Base-by-base conservation (phyloP, 2,113 vertebrate species). In the Syrrhaptes paradoxus region DNA sequence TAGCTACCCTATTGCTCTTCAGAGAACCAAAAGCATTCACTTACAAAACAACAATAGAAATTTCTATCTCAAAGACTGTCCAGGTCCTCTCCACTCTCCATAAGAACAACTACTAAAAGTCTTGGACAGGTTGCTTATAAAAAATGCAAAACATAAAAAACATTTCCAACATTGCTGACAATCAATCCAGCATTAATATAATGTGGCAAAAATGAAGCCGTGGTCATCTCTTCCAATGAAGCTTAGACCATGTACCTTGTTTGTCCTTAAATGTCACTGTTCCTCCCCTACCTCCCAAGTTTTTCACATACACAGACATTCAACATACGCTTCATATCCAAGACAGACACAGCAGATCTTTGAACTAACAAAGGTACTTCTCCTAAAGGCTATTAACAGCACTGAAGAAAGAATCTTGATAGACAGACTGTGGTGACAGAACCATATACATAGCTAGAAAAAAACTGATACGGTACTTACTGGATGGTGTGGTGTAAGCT, bases 401-500 rank as follows among this genome's bases (percentile, higher is more conserved):
- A 89, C 8, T 43, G 8, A 72, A 79, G 62, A 52, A 85, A 89
- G 15, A 79, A 85, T 31, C 52, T 79, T 2, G 5, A 77, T 3
- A 76, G 45, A 83, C 18, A 80, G 71, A 49, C 66, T 66, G 6
- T 5, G 4, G 58, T 54, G 36, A 55, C 21, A 87, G 31, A 92
- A 54, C 32, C 7, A 62, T 17, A 79, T 34, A 57, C 11, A 43
- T 0, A 57, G 26, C 11, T 58, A 70, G 22, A 84, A 77, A 76
- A 87, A 90, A 63, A 7, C 0, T 6, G 26, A 74, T 68, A 66
- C 2, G 34, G 31, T 73, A 98, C 99, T 99, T 97, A 99, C 99
- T 9, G 99, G 99, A 96, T 99, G 99, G 94, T 99, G 99, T 6
- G 98, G 99, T 10, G 98, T 98, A 89, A 99, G 98, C 76, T 99